Evolutionary conservation across 1,140 invertebrate genomes (phyloP), one percentile per base, ranked within the genome.

Genomic region (Cecropterus lyciades): DNA sequence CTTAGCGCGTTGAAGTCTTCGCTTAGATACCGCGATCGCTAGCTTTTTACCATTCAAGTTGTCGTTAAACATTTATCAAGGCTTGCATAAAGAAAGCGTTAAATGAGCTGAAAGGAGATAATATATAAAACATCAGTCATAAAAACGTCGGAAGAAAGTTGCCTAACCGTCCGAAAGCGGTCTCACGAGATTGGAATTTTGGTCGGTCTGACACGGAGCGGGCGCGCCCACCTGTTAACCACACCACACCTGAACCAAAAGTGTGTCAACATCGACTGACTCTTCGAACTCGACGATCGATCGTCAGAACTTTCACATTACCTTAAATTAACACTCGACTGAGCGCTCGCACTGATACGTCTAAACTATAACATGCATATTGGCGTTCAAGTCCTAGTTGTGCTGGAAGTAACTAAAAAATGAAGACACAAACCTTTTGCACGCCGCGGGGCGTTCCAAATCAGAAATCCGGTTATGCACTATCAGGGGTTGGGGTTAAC

Each of bases 291-390:
- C 82, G 67, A 71, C 75, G 79, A 85, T 83, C 84, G 78, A 87
- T 85, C 76, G 82, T 83, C 79, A 70, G 74, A 88, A 92, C 87
- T 92, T 92, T 92, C 89, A 92, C 89, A 89, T 90, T 80, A 84
- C 86, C 85, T 87, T 89, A 87, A 89, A 85, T 88, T 82, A 89
- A 83, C 81, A 82, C 76, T 80, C 69, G 71, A 70, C 72, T 69
- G 72, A 74, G 64, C 70, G 55, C 65, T 56, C 69, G 66, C 30
- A 63, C 59, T 67, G 71, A 76, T 80, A 82, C 69, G 57, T 73
- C 66, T 78, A 80, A 79, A 72, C 72, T 71, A 65, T 48, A 67
- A 67, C 70, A 63, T 71, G 62, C 65, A 69, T 72, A 70, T n/a
- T 56, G 15, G 5, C 20, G 42, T 45, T 30, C 53, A 37, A 56